phyloP scores from a whole-genome alignment of 2,113 vertebrate genomes.

The Leptobrachium leishanense region DNA sequence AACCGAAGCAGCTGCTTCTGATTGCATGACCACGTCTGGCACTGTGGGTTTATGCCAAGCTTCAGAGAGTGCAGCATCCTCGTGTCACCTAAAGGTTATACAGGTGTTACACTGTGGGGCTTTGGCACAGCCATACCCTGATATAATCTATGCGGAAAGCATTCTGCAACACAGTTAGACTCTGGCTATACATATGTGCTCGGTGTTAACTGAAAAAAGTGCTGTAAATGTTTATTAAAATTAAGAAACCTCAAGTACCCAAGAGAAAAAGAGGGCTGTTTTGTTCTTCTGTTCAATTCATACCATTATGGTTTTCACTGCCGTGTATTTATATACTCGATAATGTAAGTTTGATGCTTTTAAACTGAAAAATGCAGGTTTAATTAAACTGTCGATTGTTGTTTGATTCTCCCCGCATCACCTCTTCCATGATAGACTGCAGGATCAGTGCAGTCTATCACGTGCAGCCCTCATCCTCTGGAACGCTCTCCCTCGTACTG shows the following conservation, averaged over 20 bases:
- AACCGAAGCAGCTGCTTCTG: slow-evolving; percentile 28
- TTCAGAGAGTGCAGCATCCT: slow-evolving; percentile 24
- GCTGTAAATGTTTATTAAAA: slow-evolving; percentile 22
- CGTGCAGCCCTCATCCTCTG: too few species aligned
- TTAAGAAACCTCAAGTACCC: background rate
- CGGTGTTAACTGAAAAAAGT: background rate
- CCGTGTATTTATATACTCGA: too few species aligned
- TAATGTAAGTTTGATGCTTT: too few species aligned
- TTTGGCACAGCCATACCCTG: slow-evolving; percentile 22
- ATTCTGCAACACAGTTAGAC: slow-evolving; percentile 24
- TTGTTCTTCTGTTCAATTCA: too few species aligned
- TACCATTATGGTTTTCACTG: too few species aligned
- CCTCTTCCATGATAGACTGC: too few species aligned
- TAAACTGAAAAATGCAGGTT: too few species aligned
- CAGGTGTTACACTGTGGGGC: slow-evolving; percentile 47
- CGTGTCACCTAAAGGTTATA: slow-evolving; percentile 32
- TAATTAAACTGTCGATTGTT: too few species aligned
- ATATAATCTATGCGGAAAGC: slow-evolving; percentile 22
- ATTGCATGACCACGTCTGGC: slow-evolving; percentile 26
- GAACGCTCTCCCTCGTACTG: too few species aligned
- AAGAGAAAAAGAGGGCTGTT: too few species aligned
- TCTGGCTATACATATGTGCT: slow-evolving; percentile 10
- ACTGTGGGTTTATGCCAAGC: slow-evolving; percentile 24
- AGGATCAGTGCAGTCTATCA: too few species aligned
- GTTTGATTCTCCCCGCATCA: too few species aligned